Evolutionary conservation across 2,113 vertebrate genomes (phyloP).

Genomic region (Varanus salvator): DNA sequence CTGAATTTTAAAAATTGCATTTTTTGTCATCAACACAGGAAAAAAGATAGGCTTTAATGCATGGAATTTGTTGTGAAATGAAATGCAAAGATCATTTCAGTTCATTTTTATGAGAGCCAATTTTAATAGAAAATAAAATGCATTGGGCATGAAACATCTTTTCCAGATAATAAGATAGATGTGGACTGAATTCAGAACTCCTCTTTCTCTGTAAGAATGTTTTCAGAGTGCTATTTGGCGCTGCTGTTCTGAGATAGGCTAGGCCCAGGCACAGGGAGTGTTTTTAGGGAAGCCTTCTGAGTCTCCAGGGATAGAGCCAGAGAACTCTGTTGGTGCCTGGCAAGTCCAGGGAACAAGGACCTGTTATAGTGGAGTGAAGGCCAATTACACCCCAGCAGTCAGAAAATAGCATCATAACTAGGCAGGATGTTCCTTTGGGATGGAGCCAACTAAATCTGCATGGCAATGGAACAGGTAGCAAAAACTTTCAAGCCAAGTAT

Average conservation of each 20-base stretch:
- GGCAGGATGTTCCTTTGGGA: neutral
- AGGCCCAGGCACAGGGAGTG: neutral
- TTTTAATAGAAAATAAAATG: slow-evolving; percentile 54
- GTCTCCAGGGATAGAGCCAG: neutral
- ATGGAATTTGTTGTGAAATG: slow-evolving; percentile 55
- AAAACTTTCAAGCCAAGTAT: neutral
- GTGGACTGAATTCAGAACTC: slow-evolving; percentile 41
- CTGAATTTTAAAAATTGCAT: neutral
- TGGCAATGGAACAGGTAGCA: neutral
- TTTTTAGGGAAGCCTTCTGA: neutral
- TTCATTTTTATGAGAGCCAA: slow-evolving; percentile 46
- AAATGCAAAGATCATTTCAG: slow-evolving; percentile 34
- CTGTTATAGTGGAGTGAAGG: no score
- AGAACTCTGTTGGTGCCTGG: neutral
- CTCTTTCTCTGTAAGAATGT: neutral
- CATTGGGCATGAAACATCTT: slow-evolving; percentile 37
- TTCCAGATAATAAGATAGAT: slow-evolving; percentile 35
- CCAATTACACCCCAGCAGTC: neutral
- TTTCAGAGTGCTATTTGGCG: no score
- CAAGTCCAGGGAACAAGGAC: neutral
- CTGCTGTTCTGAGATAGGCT: neutral
- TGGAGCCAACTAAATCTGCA: neutral
- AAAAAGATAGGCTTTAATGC: slow-evolving; percentile 35
- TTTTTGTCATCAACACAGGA: slow-evolving; percentile 51
- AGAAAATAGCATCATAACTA: neutral